Evolutionary conservation across 2,888 invertebrate species (phyloP).

Genomic region (Drosophila demipolita): DNA sequence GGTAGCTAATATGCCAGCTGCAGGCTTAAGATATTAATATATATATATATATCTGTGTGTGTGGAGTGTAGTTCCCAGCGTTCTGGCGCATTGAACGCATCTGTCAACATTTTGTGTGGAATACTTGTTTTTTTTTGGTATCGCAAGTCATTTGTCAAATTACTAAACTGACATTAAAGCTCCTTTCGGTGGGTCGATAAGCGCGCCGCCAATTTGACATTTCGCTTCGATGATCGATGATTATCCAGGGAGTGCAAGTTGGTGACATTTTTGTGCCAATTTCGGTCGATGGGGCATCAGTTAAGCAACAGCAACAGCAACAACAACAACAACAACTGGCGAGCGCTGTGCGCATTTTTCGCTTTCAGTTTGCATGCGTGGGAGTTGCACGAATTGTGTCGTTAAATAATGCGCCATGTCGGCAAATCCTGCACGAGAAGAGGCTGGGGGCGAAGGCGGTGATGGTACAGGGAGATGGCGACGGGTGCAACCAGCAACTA

Average conservation of each 20-base stretch:
- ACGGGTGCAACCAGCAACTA: slow-evolving; percentile 9
- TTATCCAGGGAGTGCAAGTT: slow-evolving; percentile 61
- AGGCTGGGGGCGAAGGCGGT: slow-evolving; percentile 11
- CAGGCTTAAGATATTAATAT: neutral
- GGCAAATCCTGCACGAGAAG: slow-evolving; percentile 68
- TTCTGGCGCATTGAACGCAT: slow-evolving; percentile 38
- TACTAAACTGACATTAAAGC: slow-evolving; percentile 79
- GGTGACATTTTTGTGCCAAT: slow-evolving; percentile 78
- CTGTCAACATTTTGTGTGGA: slow-evolving; percentile 57
- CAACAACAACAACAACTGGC: slow-evolving; percentile 38
- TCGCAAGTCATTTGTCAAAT: slow-evolving; percentile 77
- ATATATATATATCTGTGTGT: neutral
- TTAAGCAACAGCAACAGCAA: slow-evolving; percentile 59
- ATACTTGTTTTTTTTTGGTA: slow-evolving; percentile 45
- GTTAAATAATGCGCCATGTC: slow-evolving; percentile 77
- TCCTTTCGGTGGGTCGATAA: slow-evolving; percentile 69
- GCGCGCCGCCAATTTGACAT: slow-evolving; percentile 73
- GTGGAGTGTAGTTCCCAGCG: slow-evolving; percentile 33
- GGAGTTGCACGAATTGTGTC: slow-evolving; percentile 82
- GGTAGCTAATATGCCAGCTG: slow-evolving; percentile 26
- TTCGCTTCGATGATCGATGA: slow-evolving; percentile 74
- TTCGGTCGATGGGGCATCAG: slow-evolving; percentile 80
- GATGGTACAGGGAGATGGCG: neutral
- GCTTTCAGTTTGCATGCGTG: slow-evolving; percentile 80
- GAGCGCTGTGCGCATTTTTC: slow-evolving; percentile 71